Percentiles rank a stretch among this genome's conserved stretches.
These are phyloP conservation scores for Ephydatia muelleri DNA, from an alignment of 37 sponge, comb jelly and placozoan species.

Conservation along the genomic window DNA sequence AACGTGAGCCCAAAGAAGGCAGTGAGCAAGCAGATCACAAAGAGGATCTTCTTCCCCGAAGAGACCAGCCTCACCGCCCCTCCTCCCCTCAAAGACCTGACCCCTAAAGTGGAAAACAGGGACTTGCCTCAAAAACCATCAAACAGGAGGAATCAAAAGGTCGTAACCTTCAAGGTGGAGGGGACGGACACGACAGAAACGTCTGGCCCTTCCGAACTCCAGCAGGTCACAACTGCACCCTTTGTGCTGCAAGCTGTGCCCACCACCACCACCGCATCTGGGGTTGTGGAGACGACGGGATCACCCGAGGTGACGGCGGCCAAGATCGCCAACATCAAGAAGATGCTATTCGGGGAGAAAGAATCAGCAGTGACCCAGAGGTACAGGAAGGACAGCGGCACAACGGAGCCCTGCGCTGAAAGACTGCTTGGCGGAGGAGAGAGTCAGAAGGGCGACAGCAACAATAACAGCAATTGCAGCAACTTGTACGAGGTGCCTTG, in stretches of 20 bases:
- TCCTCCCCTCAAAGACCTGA: neutral
- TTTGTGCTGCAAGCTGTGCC: neutral
- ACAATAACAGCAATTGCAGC: conserved; percentile 23
- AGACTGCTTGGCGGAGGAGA: neutral
- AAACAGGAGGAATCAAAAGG: conserved; percentile 21
- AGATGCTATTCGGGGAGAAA: conserved; percentile 45
- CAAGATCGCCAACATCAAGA: conserved; percentile 42
- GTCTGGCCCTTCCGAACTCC: neutral
- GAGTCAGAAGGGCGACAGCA: neutral
- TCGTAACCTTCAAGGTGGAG: conserved; percentile 55
- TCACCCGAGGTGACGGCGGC: conserved; percentile 18
- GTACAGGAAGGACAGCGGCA: conserved; percentile 41
- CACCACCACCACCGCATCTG: neutral
- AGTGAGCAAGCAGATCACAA: no score
- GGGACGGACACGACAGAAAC: conserved; percentile 20
- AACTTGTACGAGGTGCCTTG: conserved; percentile 37
- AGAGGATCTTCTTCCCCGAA: no score
- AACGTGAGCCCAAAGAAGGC: no score
- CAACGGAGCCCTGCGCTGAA: neutral
- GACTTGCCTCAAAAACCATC: neutral
- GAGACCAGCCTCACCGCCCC: neutral
- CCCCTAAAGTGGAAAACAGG: neutral
- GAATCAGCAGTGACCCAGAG: neutral
- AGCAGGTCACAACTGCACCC: neutral
- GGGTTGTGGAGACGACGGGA: neutral